A percentile compares a stretch with the other conserved stretches of the same genome.
Evolutionary conservation across 2,113 vertebrate genomes (phyloP).

Genomic region (Oplegnathus fasciatus): DNA sequence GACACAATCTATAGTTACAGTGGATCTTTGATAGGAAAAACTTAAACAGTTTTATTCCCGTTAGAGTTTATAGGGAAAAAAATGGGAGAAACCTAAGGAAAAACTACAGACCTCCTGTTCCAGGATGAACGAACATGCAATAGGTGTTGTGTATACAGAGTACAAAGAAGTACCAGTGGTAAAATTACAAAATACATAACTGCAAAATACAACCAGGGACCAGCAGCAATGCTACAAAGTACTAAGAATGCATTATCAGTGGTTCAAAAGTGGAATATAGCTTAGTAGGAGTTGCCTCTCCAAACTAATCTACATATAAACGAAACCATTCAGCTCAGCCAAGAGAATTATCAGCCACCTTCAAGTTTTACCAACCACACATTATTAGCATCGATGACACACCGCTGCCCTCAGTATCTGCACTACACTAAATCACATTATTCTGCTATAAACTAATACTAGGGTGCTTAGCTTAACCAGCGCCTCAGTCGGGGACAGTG

Average conservation of each 20-base stretch:
- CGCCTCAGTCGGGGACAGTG: conserved; percentile 59
- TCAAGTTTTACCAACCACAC: conserved; percentile 48
- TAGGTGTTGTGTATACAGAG: neutral
- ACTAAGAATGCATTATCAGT: conserved; percentile 4
- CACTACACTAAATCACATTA: conserved; percentile 63
- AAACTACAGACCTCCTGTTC: neutral
- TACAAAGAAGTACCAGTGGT: neutral
- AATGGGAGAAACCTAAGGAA: neutral
- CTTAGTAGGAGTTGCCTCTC: conserved; percentile 12
- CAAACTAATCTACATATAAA: conserved; percentile 50
- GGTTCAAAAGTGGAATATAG: neutral
- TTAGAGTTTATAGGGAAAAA: neutral
- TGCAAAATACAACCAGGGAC: neutral
- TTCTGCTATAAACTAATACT: conserved; percentile 49
- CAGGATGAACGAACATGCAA: neutral
- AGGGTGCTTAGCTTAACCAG: conserved; percentile 56
- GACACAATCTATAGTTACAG: neutral
- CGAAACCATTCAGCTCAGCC: conserved; percentile 46
- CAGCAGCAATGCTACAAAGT: neutral
- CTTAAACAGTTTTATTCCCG: too few relatives aligned
- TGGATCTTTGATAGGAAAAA: neutral
- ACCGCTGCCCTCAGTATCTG: conserved; percentile 40
- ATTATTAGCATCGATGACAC: conserved; percentile 38
- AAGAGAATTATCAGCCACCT: conserved; percentile 42
- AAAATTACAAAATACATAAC: neutral